A percentile compares a stretch with the other conserved stretches of the same genome.
phyloP scores from a whole-genome alignment of 2,797 vertebrate genomes.

The Acanthiza pusilla region DNA sequence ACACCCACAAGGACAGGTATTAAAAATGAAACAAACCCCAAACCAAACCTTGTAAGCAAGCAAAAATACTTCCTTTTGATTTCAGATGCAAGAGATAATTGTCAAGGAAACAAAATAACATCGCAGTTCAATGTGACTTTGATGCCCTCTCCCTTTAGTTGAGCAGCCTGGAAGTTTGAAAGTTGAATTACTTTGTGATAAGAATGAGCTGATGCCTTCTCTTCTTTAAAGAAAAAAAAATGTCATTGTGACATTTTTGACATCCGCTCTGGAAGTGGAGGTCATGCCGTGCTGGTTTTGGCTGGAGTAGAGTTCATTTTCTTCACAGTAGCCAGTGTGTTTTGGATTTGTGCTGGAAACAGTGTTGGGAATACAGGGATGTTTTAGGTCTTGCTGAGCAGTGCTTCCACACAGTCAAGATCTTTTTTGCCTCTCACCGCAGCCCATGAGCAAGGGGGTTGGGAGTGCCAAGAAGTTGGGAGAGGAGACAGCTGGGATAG shows the following conservation, averaged over 20 bases:
- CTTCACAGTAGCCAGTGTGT: background rate
- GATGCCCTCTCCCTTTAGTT: background rate
- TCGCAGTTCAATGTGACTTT: background rate
- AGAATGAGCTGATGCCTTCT: background rate
- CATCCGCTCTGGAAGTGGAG: background rate
- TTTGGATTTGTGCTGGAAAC: background rate
- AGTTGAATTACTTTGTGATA: slow-evolving; percentile 1
- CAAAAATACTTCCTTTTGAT: slow-evolving; percentile 17
- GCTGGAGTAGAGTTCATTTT: background rate
- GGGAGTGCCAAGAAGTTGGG: background rate
- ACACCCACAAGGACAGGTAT: background rate
- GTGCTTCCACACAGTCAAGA: background rate
- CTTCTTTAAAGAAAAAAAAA: background rate
- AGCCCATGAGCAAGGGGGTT: background rate
- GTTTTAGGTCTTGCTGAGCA: background rate
- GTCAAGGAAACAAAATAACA: background rate
- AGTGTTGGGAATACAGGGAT: background rate
- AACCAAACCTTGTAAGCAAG: background rate
- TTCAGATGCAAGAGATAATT: slow-evolving; percentile 19
- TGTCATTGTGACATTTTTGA: background rate
- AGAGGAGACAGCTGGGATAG: background rate
- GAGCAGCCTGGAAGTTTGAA: background rate
- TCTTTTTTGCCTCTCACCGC: background rate
- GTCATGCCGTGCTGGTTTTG: background rate
- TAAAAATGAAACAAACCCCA: background rate